Percentiles rank a stretch among this genome's conserved stretches.
These are phyloP conservation scores for Lepeophtheirus nordmannii DNA, from an alignment of 2,888 invertebrate species.

Conservation along the genomic window DNA sequence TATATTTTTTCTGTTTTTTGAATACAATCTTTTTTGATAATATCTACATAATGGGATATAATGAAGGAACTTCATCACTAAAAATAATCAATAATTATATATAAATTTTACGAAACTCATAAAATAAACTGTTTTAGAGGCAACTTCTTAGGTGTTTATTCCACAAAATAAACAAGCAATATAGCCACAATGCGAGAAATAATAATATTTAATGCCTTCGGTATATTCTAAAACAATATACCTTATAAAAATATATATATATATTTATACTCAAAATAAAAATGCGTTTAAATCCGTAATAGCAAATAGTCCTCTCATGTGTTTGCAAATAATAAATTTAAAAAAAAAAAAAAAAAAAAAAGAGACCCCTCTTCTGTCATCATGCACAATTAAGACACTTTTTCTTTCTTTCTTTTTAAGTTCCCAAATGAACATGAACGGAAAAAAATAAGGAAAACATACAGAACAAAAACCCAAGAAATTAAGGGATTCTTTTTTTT, in stretches of 20 bases:
- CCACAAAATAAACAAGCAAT: neutral
- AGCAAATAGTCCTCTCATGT: slow-evolving; percentile 6
- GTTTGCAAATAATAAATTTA: neutral
- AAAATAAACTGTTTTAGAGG: too few relatives aligned
- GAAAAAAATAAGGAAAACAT: neutral
- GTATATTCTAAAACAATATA: neutral
- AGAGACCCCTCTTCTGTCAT: neutral
- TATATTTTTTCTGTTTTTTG: too few relatives aligned
- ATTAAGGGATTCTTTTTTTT: neutral
- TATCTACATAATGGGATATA: too few relatives aligned
- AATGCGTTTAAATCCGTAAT: neutral
- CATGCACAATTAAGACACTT: too few relatives aligned
- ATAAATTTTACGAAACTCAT: too few relatives aligned
- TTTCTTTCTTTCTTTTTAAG: neutral
- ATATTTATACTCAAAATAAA: slow-evolving; percentile 13
- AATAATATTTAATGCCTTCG: slow-evolving; percentile 1
- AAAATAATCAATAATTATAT: too few relatives aligned
- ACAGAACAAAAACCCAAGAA: neutral
- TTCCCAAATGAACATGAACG: neutral
- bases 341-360: neutral
- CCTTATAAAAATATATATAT: slow-evolving; percentile 13
- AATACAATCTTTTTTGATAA: too few relatives aligned
- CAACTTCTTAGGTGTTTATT: too few relatives aligned
- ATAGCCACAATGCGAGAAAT: slow-evolving; percentile 19
- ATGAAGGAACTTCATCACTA: too few relatives aligned